These are phyloP conservation scores for Phyllopteryx taeniolatus DNA, from an alignment of 2,113 vertebrate genomes.

Conservation along the genomic window DNA sequence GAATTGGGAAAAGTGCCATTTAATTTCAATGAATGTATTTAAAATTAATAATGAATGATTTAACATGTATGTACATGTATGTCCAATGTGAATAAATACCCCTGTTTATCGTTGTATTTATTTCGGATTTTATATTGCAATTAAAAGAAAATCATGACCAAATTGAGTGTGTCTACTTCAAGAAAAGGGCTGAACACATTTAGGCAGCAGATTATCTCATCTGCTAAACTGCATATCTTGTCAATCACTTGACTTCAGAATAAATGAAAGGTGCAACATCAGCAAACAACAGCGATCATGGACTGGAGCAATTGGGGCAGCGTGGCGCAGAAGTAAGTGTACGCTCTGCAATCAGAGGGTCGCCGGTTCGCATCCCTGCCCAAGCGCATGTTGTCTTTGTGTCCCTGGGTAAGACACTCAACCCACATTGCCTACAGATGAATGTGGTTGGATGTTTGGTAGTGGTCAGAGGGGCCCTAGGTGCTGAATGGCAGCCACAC, in stretches of 20 bases:
- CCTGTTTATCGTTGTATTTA: neutral
- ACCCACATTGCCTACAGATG: too few relatives aligned
- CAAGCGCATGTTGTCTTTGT: too few relatives aligned
- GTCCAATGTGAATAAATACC: conserved; percentile 2
- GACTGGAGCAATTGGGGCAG: too few relatives aligned
- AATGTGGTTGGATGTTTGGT: too few relatives aligned
- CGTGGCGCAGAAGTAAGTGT: too few relatives aligned
- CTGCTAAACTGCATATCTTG: neutral
- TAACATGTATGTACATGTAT: neutral
- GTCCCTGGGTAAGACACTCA: too few relatives aligned
- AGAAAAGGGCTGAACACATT: neutral
- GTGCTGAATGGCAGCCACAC: too few relatives aligned
- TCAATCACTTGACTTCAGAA: neutral
- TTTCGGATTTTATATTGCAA: neutral
- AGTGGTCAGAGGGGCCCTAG: too few relatives aligned
- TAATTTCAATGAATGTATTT: neutral
- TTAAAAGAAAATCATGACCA: conserved; percentile 1
- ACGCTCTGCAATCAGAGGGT: too few relatives aligned
- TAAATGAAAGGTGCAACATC: neutral
- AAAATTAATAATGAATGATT: conserved; percentile 1
- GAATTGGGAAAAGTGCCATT: neutral
- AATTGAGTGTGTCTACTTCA: neutral
- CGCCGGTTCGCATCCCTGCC: too few relatives aligned
- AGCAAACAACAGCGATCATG: neutral
- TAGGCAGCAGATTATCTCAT: neutral